phyloP scores from a whole-genome alignment of 2,888 invertebrate species.

The Prenolepis imparis region DNA sequence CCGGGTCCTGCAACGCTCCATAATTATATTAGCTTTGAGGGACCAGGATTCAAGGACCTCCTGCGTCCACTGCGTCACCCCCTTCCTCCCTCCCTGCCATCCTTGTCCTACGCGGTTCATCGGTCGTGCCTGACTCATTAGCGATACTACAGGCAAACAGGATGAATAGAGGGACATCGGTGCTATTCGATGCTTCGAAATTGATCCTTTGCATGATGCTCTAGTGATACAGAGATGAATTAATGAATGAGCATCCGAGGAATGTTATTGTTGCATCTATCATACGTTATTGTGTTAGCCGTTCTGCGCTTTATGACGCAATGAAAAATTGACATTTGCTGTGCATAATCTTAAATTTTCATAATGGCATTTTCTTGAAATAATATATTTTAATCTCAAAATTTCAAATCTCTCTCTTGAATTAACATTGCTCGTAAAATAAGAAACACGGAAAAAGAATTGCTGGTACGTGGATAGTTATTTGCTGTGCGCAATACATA shows the following conservation, averaged over 20 bases:
- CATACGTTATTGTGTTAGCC: neutral
- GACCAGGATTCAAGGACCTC: conserved; percentile 65
- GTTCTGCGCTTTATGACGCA: neutral
- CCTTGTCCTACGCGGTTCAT: conserved; percentile 64
- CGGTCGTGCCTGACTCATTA: conserved; percentile 76
- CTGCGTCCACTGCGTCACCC: conserved; percentile 48
- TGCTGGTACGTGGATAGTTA: conserved; percentile 19
- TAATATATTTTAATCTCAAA: neutral
- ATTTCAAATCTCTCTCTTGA: neutral
- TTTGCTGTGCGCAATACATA: conserved; percentile 25
- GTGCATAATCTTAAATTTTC: neutral
- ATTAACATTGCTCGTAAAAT: neutral
- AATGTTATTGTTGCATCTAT: neutral
- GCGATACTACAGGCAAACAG: conserved; percentile 77
- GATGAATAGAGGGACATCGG: conserved; percentile 41
- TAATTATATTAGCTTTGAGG: conserved; percentile 83
- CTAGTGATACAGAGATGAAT: neutral
- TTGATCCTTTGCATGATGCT: neutral
- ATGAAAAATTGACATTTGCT: neutral
- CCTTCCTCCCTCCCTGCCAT: conserved; percentile 30
- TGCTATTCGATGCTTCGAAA: conserved; percentile 14
- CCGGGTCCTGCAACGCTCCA: conserved; percentile 75
- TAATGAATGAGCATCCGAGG: neutral
- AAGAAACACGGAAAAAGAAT: neutral
- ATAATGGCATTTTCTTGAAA: neutral